These are phyloP conservation scores for Quadroppia sp. DNA, from an alignment of 2,888 invertebrate species.

Conservation along the genomic window DNA sequence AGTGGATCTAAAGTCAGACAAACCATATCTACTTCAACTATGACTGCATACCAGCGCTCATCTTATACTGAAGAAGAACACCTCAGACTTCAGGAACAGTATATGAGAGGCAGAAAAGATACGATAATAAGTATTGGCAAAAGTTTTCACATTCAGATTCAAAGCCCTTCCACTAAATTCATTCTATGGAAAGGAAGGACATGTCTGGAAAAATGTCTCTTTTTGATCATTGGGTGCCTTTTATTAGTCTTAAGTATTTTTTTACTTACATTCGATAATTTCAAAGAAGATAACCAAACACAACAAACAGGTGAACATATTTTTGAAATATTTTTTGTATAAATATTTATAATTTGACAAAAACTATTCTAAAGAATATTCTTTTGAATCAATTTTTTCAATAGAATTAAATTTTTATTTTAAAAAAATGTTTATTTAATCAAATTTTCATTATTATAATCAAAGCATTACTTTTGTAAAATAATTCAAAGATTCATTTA, in stretches of 20 bases:
- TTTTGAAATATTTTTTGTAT: background rate
- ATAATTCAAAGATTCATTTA: background rate
- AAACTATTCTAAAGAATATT: no score
- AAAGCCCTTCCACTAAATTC: constrained; percentile 40
- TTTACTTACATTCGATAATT: constrained; percentile 8
- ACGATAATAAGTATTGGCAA: constrained; percentile 41
- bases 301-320: background rate
- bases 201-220: constrained; percentile 39
- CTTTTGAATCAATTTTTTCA: no score
- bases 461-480: no score
- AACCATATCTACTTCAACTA: constrained; percentile 30
- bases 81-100: constrained; percentile 37
- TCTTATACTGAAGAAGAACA: constrained; percentile 42
- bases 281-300: background rate
- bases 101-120: constrained; percentile 41
- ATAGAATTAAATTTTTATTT: no score
- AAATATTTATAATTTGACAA: no score
- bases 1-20: background rate
- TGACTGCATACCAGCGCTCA: constrained; percentile 40
- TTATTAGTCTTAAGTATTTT: constrained; percentile 30
- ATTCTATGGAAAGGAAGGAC: constrained; percentile 38
- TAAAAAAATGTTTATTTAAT: no score
- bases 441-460: background rate
- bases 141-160: constrained; percentile 37
- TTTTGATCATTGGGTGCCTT: constrained; percentile 36